Evolutionary conservation across 1,140 invertebrate species (phyloP), one percentile per base, ranked within the genome.

Genomic region (Procambarus clarkii): DNA sequence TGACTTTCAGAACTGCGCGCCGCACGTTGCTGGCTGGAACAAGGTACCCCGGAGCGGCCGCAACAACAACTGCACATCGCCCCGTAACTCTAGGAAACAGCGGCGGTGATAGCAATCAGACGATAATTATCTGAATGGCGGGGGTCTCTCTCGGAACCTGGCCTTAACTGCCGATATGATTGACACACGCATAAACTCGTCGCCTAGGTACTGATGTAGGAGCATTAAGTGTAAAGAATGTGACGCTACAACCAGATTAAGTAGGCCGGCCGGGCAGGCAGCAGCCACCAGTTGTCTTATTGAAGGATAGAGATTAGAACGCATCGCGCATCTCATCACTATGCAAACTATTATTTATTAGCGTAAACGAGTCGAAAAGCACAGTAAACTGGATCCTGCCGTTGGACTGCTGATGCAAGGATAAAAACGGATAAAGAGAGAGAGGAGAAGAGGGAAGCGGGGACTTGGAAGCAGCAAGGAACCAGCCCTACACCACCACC

Each of bases 311-410:
- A 15, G 81, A 83, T 83, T 83, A 83, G 24, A 64, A 83, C 60
- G 60, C 81, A 83, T 83, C 81, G 13, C 34, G 21, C 46, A 64
- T 21, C 21, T 83, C 58, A 83, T 83, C 69, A 46, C 15, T 46
- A 83, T 83, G 81, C 81, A 83, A 83, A 83, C 18, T 45, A 83
- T 83, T 83, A 64, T 83, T 83, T 83, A 83, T 83, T 69, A 83
- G 46, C 81, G 81, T 69, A n/a, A 44, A 69, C 58, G 60, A 83
- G n/a, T 54, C 60, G 45, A 83, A 54, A 45, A 60, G 58, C 69
- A 69, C 45, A 45, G 34, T 64, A 69, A 83, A 76, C 83, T 77
- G 64, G 64, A 77, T 86, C 11, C n/a, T 76, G 45, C 83, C 46
- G 64, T 15, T 3, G 69, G 83, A 76, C 64, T 64, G 21, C 46